These are phyloP conservation scores for Gallinago paraguaiae DNA, from an alignment of 2,113 vertebrate genomes.

Conservation along the genomic window DNA sequence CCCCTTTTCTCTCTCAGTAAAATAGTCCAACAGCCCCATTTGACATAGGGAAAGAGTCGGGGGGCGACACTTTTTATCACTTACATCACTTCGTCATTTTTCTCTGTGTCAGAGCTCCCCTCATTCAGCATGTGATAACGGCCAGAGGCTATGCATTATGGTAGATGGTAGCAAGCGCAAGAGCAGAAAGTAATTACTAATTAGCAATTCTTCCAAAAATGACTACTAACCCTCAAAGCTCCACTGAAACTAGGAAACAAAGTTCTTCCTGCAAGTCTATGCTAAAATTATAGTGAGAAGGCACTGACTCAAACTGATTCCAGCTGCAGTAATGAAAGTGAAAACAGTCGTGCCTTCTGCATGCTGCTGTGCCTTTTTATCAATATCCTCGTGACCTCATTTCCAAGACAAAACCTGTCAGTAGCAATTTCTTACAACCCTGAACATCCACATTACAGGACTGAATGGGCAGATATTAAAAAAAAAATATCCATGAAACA, in stretches of 20 bases:
- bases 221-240: not conserved
- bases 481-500: not conserved
- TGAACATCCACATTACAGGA: not conserved
- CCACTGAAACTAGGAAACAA: not conserved
- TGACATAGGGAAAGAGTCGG: too few relatives aligned
- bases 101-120: not conserved
- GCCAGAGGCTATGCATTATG: not conserved
- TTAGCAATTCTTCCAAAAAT: not conserved
- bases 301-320: not conserved
- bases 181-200: not conserved
- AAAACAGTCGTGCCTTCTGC: not conserved
- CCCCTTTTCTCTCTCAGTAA: too few relatives aligned
- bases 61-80: not conserved
- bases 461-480: not conserved
- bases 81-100: not conserved
- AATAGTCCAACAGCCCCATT: too few relatives aligned
- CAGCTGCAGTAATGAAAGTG: not conserved
- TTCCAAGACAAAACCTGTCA: not conserved
- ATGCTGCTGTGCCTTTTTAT: not conserved
- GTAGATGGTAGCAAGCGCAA: not conserved
- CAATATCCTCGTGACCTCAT: not conserved
- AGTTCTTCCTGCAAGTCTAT: not conserved
- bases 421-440: not conserved
- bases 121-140: accelerated
- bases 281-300: not conserved